Base-by-base conservation (phyloP, 2,113 vertebrate genomes). In the Dicentrarchus labrax region DNA sequence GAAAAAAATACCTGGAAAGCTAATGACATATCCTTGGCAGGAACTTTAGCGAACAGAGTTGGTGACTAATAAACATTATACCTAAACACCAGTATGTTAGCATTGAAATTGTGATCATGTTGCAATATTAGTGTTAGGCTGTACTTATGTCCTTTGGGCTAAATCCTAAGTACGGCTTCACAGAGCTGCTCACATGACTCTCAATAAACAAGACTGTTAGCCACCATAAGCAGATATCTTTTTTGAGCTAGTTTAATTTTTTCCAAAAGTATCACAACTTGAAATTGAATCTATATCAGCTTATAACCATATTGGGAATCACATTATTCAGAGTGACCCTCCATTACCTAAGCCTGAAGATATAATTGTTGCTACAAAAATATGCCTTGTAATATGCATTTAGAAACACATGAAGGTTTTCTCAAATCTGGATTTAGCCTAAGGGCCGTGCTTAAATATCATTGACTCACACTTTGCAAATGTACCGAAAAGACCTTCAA, bases 251-350 rank as follows among this genome's bases (percentile, higher is more conserved):
- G 9, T 10, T 45, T 45, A 3, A 10, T 48, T 70, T 47, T 43
- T 43, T 54, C 19, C 19, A 47, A 54, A 45, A 38, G 10, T 41
- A 76, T 48, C 11, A 9, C 10, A 16, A 43, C 41, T 41, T 65
- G 8, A 69, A 73, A 50, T 43, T 64, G 15, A 12, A 50, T 36
- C 51, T 38, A 7, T 24, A 21, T 48, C 6, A 6, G 0, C 48
- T 73, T 65, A n/a, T 12, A 41, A 53, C 15, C 24, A 12, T 4
- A 22, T 19, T 22, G 4, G 2, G 10, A 13, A 50, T 80, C 6
- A 60, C 19, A 57, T 82, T 30, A 43, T 60, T 82, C 76, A 80
- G 16, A 48, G 21, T 64, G 51, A 65, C 4, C 38, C 9, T 12
- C 43, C 43, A 9, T 47, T 65, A 19, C n/a, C 39, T 48, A 57